These are phyloP conservation scores for Spodoptera littoralis DNA, from an alignment of 2,888 invertebrate genomes.

Conservation along the genomic window DNA sequence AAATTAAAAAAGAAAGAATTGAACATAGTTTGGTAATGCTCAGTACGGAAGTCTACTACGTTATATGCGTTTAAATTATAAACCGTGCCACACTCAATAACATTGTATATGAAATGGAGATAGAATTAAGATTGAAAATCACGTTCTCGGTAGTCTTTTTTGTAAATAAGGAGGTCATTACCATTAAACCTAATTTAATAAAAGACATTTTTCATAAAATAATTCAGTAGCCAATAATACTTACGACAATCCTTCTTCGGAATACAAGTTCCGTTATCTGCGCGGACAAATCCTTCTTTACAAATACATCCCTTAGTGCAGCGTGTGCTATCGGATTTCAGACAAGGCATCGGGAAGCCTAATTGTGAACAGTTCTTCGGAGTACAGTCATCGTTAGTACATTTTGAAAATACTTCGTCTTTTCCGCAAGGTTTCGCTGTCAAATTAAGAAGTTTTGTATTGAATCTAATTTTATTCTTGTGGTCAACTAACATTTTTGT, in stretches of 20 bases:
- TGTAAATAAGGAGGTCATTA: too few relatives aligned
- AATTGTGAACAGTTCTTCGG: constrained; percentile 57
- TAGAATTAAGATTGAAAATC: too few relatives aligned
- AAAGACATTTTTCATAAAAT: too few relatives aligned
- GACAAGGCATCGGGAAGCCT: constrained; percentile 52
- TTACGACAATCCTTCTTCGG: constrained; percentile 52
- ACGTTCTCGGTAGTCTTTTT: too few relatives aligned
- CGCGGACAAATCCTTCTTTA: constrained; percentile 48
- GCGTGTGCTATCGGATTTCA: constrained; percentile 27
- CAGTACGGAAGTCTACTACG: too few relatives aligned
- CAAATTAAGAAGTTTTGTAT: constrained; percentile 11
- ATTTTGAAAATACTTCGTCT: constrained; percentile 56
- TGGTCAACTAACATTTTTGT: too few relatives aligned
- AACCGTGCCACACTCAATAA: too few relatives aligned
- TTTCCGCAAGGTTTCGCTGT: constrained; percentile 47
- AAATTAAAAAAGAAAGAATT: too few relatives aligned
- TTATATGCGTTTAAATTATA: too few relatives aligned
- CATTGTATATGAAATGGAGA: too few relatives aligned
- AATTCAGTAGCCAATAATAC: not conserved
- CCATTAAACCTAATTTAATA: too few relatives aligned
- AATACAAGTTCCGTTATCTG: constrained; percentile 57
- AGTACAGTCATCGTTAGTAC: constrained; percentile 49
- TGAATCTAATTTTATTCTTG: not conserved
- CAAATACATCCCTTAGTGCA: constrained; percentile 60
- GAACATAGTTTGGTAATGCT: too few relatives aligned